Base-by-base conservation (phyloP, 2,888 invertebrate species). In the Alitta virens region DNA sequence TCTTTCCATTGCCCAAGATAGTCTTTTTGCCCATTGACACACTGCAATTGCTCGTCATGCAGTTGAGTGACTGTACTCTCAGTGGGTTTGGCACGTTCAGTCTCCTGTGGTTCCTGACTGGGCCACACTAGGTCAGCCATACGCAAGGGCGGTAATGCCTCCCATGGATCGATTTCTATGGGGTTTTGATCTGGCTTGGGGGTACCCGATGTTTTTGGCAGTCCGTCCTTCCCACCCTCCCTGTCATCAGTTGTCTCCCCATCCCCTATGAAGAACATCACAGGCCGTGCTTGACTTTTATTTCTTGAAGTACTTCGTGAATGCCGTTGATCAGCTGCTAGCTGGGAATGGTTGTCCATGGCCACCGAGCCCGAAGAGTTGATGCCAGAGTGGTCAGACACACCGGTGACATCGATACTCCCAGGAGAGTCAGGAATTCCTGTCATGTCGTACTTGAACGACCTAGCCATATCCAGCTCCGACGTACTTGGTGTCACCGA, bases 1-100 rank as follows among this genome's bases (percentile, higher is more conserved):
- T 94, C 91, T 72, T 90, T 87, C 86, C 95, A 97, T 55, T 76
- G 71, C n/a, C 81, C 81, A 62, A 78, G 71, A 52, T 73, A 66
- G 77, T 86, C 85, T 69, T 77, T 81, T 70, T 84, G 83, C 66
- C 85, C 85, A 76, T 85, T 85, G 42, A 85, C 80, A 68, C 80
- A 78, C 38, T 78, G 76, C 78, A 84, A 79, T 27, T 79, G 73
- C 33, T 79, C 79, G 43, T 69, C 68, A 63, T 80, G 79, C 53
- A 83, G 63, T 64, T 77, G 72, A 51, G 76, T 73, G 23, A 83
- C 71, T 18, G 64, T 53, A 3, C 33, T 53, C n/a, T 60, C 61
- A 27, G 58, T 59, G 33, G 33, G 33, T 12, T 33, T 33, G 33
- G 33, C 7, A 7, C 33, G 5, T 7, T 60, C 53, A 7, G 61